These are phyloP conservation scores for Monopterus albus DNA, from an alignment of 2,113 vertebrate genomes.

Conservation along the genomic window DNA sequence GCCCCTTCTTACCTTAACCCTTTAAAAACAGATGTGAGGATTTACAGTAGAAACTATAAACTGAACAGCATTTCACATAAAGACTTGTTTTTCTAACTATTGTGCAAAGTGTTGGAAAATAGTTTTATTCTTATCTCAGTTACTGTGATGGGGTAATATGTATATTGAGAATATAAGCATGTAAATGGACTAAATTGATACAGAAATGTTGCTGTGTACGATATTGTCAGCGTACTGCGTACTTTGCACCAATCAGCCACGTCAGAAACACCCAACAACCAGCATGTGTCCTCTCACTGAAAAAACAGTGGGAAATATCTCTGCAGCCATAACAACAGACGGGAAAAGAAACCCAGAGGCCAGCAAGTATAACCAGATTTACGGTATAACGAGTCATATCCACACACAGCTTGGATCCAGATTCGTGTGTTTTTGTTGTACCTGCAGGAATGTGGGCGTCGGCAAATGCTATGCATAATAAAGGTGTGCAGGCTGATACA, in stretches of 20 bases:
- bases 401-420: conserved; percentile 30
- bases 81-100: too few relatives aligned
- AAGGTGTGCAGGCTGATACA: conserved; percentile 58
- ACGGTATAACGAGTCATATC: conserved; percentile 44
- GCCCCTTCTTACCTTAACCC: neutral
- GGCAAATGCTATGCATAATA: conserved; percentile 2
- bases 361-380: conserved; percentile 10
- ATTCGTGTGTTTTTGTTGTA: conserved; percentile 29
- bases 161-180: neutral
- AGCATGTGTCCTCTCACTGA: neutral
- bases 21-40: too few relatives aligned
- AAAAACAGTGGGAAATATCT: conserved; percentile 42
- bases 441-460: conserved; percentile 71
- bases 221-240: neutral
- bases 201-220: too few relatives aligned
- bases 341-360: conserved; percentile 12
- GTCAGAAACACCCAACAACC: conserved; percentile 62
- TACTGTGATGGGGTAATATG: neutral
- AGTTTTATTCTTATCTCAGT: neutral
- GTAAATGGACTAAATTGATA: too few relatives aligned
- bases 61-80: too few relatives aligned
- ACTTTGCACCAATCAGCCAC: conserved; percentile 17
- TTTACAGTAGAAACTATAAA: too few relatives aligned
- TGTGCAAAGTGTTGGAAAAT: neutral
- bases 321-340: conserved; percentile 44